Percentiles rank a stretch among this genome's conserved stretches.
phyloP scores from a whole-genome alignment of 2,888 invertebrate genomes.

The Drosophila bunnanda region DNA sequence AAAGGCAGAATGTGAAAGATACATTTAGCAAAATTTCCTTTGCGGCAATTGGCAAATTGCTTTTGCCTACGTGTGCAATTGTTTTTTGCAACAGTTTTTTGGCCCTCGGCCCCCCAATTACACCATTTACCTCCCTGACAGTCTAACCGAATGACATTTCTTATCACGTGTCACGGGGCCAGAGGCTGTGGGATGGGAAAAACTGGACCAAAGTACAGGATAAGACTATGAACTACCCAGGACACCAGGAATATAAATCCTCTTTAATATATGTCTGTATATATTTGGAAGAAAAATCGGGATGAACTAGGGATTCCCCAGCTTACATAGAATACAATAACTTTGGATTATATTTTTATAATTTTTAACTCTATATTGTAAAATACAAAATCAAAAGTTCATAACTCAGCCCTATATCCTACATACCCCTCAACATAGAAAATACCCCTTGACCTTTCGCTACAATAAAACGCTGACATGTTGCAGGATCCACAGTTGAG shows the following conservation, averaged over 20 bases:
- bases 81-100: constrained; percentile 45
- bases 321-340: no score
- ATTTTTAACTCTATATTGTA: no score
- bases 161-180: constrained; percentile 75
- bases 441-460: constrained; percentile 46
- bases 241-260: background rate
- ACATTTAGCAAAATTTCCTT: constrained; percentile 69
- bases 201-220: fast-evolving
- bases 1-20: constrained; percentile 43
- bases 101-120: constrained; percentile 37
- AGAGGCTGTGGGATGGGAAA: constrained; percentile 22
- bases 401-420: background rate
- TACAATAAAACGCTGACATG: constrained; percentile 80
- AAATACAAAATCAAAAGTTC: no score
- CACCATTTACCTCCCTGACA: constrained; percentile 30
- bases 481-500: constrained; percentile 55
- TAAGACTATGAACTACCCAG: background rate
- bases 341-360: no score
- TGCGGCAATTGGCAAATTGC: constrained; percentile 77
- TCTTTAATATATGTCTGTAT: no score
- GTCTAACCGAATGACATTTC: constrained; percentile 60
- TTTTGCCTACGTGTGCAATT: constrained; percentile 78
- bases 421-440: background rate
- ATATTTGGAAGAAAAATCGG: no score
- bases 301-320: no score